Evolutionary conservation across 2,888 invertebrate genomes (phyloP), one percentile per base, ranked within the genome.

Genomic region (Chymomyza fuscimana): DNA sequence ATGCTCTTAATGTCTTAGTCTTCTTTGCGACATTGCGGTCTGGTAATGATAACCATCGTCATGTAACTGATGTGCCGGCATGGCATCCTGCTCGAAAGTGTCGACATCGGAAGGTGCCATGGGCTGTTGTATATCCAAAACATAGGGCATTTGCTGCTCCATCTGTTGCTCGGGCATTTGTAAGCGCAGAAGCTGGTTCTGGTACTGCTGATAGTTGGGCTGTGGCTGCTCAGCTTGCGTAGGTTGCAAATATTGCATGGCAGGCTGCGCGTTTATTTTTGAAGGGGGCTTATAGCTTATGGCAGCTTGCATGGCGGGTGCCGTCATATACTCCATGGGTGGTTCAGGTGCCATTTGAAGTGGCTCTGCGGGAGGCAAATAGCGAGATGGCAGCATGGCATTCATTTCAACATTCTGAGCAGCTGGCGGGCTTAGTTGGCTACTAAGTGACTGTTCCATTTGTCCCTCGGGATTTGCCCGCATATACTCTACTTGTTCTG

Each of bases 1-100:
- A 5, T 54, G 7, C n/a, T 22, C 22, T 60, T 78, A 87, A 69
- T 86, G 81, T 65, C 81, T 75, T 65, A 82, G 74, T 46, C 86
- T 82, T 65, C 76, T 82, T 58, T 81, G 76, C 25, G 79, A 74
- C 10, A 70, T 77, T 12, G 80, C 80, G 40, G 78, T 74, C 54
- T 78, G 84, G 73, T 90, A 90, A 63, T 89, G 81, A 59, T 89
- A 89, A 63, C 89, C 89, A 74, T 89, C 86, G 40, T 73, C 63
- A 36, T 76, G 78, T 36, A 89, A 74, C 40, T 85, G 70, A 65
- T 88, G 89, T 29, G 82, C 85, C 15, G 87, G 87, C 73, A 79
- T 75, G 0, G 88, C 58, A 12, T 87, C 73, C 16, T 72, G 64
- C 19, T 65, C 73, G 0, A 68, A 65, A 7, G 74, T 67, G 51